Evolutionary conservation across 2,888 invertebrate genomes (phyloP), one percentile per base, ranked within the genome.

Genomic region (Argyresthia goedartella): DNA sequence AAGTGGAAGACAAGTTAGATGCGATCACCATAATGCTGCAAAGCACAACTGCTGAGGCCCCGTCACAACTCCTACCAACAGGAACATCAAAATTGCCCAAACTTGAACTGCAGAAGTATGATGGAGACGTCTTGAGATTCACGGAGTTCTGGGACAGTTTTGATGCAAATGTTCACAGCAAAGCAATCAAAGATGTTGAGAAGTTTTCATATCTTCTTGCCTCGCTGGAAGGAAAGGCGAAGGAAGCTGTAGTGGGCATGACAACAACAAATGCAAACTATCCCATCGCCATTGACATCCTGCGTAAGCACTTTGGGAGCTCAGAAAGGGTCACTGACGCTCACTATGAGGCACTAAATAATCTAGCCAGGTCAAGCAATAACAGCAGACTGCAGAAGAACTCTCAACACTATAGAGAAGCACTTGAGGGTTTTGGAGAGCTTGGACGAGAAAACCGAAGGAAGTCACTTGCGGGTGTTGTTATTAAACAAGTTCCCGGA

Each of bases 81-180:
- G n/a, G n/a, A n/a, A n/a, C n/a, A n/a, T n/a, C n/a, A n/a, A n/a
- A n/a, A n/a, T n/a, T n/a, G n/a, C 59, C 57, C 4, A 54, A 52
- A 42, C 45, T 59, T 51, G 56, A 56, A 6, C 44, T 61, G 8
- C 39, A 57, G 1, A 53, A 56, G 48, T 62, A 59, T 51, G 52
- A 58, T 15, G 61, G 62, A 1, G 51, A 62, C 33, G 39, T 61
- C 7, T 50, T 60, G 1, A 53, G 57, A 8, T 61, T 60, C 57
- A 48, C 55, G 9, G 52, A 58, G 34, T 61, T 62, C 54, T 62
- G 64, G 60, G 59, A 62, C 10, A 57, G 59, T 11, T 63, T 62
- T 54, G 10, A 48, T 4, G 57, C 59, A 6, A 61, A 57, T 41
- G 47, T 61, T 0, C 46, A 59, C 43, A 53, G 25, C 11, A 51